Percentiles rank a stretch among this genome's conserved stretches.
Conservation (phyloP, 2,888 invertebrate species). For the Microplitis manilae region DNA sequence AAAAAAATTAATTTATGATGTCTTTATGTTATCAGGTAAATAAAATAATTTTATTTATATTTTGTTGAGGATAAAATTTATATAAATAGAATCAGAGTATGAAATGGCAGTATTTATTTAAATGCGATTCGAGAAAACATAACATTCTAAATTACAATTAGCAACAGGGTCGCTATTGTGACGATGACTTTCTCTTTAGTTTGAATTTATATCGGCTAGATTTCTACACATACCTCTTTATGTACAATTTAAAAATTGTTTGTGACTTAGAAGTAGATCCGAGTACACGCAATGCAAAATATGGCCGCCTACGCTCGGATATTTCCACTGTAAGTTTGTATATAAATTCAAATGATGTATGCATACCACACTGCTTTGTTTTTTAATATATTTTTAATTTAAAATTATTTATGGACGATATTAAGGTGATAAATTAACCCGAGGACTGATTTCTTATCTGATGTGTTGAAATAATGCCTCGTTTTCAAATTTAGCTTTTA, state of each 20-base stretch:
- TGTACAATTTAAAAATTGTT: background rate
- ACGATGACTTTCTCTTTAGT: background rate
- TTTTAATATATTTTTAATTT: background rate
- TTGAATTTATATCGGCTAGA: background rate
- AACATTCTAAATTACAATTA: background rate
- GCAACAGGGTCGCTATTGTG: background rate
- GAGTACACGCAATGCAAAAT: background rate
- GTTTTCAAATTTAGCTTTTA: background rate
- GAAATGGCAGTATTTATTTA: no score
- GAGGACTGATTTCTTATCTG: background rate
- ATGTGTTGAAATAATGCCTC: background rate
- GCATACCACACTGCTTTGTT: background rate
- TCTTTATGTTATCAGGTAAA: no score
- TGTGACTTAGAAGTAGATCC: background rate
- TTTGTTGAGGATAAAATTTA: no score
- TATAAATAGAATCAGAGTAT: no score
- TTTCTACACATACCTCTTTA: background rate
- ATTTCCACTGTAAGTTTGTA: background rate
- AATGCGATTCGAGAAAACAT: no score
- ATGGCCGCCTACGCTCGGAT: background rate
- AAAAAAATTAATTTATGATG: no score
- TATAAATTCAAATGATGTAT: constrained; percentile 1
- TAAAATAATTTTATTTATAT: no score
- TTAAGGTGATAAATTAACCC: background rate
- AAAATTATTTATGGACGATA: background rate